These are phyloP conservation scores for Kuschelorhynchus macadamiae DNA, from an alignment of 2,888 invertebrate species.

Conservation along the genomic window DNA sequence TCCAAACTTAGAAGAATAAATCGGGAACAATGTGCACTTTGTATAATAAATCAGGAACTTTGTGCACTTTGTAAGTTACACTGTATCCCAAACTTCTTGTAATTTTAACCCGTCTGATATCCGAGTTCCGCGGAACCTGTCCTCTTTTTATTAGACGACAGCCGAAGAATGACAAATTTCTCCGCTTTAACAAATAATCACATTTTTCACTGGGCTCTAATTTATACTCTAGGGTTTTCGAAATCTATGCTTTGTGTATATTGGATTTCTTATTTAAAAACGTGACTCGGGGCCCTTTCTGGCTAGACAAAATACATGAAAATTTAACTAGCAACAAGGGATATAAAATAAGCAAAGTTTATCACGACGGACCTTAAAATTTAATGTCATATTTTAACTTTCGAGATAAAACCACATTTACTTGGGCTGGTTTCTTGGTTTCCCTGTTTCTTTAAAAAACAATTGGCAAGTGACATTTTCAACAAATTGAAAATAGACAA, in stretches of 20 bases:
- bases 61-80: constrained; percentile 8
- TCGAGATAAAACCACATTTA: too few relatives aligned
- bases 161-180: constrained; percentile 22
- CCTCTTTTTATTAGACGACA: constrained; percentile 10
- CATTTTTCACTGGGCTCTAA: constrained; percentile 41
- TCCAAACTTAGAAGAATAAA: constrained; percentile 1
- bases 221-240: constrained; percentile 36
- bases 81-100: constrained; percentile 14
- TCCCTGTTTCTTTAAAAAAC: too few relatives aligned
- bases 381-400: too few relatives aligned
- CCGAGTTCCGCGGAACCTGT: constrained; percentile 6
- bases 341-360: too few relatives aligned
- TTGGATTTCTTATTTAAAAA: constrained; percentile 29
- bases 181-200: constrained; percentile 35
- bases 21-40: constrained; percentile 8
- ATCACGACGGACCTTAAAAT: too few relatives aligned
- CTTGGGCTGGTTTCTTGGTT: too few relatives aligned
- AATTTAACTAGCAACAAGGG: too few relatives aligned
- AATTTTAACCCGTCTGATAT: constrained; percentile 20
- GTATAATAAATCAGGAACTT: constrained; percentile 19
- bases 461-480: too few relatives aligned
- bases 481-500: too few relatives aligned
- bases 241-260: constrained; percentile 25
- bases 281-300: constrained; percentile 8
- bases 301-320: too few relatives aligned